These are phyloP conservation scores for Chelon labrosus DNA, from an alignment of 2,797 vertebrate genomes.

Conservation along the genomic window DNA sequence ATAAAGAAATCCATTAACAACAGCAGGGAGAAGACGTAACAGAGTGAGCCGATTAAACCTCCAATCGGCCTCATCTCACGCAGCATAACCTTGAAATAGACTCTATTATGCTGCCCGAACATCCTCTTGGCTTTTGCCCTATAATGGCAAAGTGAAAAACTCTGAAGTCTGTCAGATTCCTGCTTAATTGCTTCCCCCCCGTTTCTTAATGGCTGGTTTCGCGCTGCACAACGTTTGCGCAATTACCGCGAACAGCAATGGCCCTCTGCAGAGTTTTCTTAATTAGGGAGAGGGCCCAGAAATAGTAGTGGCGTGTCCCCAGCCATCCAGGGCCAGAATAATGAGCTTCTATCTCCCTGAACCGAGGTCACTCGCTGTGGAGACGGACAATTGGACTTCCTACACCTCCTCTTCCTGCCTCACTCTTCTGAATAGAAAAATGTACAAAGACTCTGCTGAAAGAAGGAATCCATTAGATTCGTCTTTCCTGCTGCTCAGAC, in stretches of 20 bases:
- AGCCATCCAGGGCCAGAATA: conserved; percentile 41
- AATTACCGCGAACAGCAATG: conserved; percentile 50
- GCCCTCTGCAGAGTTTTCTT: conserved; percentile 40
- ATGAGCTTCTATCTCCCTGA: conserved; percentile 53
- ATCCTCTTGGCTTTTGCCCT: conserved; percentile 6
- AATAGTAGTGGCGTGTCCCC: conserved; percentile 37
- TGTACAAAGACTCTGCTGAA: background rate
- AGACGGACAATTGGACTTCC: conserved; percentile 19
- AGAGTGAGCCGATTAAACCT: conserved; percentile 52
- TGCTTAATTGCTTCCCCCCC: conserved; percentile 53
- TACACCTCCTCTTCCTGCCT: conserved; percentile 19
- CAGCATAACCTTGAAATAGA: conserved; percentile 61
- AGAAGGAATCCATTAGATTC: conserved; percentile 23
- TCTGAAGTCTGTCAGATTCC: conserved; percentile 51
- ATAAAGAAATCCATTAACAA: conserved; percentile 52
- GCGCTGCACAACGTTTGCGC: conserved; percentile 35
- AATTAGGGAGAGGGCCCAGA: conserved; percentile 51
- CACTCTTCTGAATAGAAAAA: conserved; percentile 16
- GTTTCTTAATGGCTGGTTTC: conserved; percentile 49
- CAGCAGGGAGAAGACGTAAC: conserved; percentile 23
- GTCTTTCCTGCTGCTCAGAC: conserved; percentile 20
- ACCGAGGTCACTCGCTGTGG: conserved; percentile 40
- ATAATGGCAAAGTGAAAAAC: conserved; percentile 49
- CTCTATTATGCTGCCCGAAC: conserved; percentile 27
- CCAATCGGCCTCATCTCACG: conserved; percentile 53